These are phyloP conservation scores for Paradoxurus hermaphroditus DNA, from an alignment of 2,113 vertebrate genomes.

Conservation along the genomic window DNA sequence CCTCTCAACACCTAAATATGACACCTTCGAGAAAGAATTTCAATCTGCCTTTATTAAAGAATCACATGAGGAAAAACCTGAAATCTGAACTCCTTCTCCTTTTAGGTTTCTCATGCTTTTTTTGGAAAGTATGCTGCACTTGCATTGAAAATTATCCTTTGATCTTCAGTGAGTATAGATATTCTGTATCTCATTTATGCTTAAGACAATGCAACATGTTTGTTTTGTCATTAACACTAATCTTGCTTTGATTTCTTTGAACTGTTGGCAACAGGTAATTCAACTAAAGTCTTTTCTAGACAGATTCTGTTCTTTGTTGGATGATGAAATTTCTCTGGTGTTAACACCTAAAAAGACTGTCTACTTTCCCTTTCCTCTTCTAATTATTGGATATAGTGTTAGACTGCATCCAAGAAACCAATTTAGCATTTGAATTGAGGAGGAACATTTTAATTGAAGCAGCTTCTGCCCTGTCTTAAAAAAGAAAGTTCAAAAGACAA, in stretches of 20 bases:
- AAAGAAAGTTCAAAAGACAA: constrained; percentile 1
- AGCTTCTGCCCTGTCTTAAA: constrained; percentile 19
- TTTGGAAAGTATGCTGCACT: neutral
- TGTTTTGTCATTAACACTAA: constrained; percentile 70
- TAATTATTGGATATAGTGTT: constrained; percentile 53
- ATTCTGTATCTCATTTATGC: constrained; percentile 2
- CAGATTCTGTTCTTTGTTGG: constrained; percentile 11
- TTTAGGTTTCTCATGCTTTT: constrained; percentile 1
- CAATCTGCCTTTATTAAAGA: constrained; percentile 46
- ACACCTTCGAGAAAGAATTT: constrained; percentile 60
- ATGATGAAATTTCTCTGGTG: constrained; percentile 55
- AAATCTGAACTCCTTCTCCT: constrained; percentile 36
- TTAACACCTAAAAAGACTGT: constrained; percentile 43
- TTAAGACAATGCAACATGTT: constrained; percentile 61
- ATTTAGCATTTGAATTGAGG: constrained; percentile 39
- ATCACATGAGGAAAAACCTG: constrained; percentile 35
- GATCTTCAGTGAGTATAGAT: constrained; percentile 48
- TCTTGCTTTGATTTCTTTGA: constrained; percentile 69
- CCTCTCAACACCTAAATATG: constrained; percentile 59
- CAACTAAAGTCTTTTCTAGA: constrained; percentile 58
- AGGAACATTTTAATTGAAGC: constrained; percentile 6
- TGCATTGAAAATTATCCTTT: constrained; percentile 62
- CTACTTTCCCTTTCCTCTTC: constrained; percentile 54
- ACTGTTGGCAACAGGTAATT: constrained; percentile 60
- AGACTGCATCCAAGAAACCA: constrained; percentile 21